These are phyloP conservation scores for Macrotrachela quadricornifera DNA, from an alignment of 1,140 invertebrate genomes.

Conservation along the genomic window DNA sequence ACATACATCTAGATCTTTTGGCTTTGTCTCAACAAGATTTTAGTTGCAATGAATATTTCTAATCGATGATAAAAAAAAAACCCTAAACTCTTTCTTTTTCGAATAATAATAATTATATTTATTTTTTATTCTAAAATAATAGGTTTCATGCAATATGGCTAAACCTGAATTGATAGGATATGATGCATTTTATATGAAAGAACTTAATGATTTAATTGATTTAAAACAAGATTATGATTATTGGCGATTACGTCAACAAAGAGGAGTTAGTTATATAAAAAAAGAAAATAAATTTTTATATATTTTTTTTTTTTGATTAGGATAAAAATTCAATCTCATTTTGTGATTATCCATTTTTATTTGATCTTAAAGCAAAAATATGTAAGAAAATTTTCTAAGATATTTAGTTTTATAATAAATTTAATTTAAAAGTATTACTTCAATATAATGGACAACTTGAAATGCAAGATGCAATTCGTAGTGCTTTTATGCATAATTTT, in stretches of 20 bases:
- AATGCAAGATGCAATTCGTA: not conserved
- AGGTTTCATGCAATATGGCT: not conserved
- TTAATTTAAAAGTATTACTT: no score
- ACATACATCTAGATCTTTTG: slow-evolving; percentile 3
- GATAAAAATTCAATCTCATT: slow-evolving; percentile 41
- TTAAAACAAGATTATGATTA: slow-evolving; percentile 56
- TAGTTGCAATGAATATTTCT: not conserved
- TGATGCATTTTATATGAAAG: slow-evolving; percentile 60
- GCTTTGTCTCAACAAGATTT: not conserved
- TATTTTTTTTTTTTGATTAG: not conserved
- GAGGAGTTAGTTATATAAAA: not conserved
- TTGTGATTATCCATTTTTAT: slow-evolving; percentile 79
- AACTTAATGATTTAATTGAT: slow-evolving; percentile 52
- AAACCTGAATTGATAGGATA: slow-evolving; percentile 43
- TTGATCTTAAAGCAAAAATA: slow-evolving; percentile 76
- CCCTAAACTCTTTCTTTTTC: slow-evolving; percentile 1
- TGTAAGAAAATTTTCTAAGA: slow-evolving; percentile 73
- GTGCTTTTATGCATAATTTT: not conserved
- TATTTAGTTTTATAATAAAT: slow-evolving; percentile 39
- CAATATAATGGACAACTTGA: no score
- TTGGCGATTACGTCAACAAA: slow-evolving; percentile 37
- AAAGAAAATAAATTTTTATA: not conserved
- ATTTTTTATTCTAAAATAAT: no score
- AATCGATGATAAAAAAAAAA: not conserved
- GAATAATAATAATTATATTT: not conserved